Evolutionary conservation across 2,113 vertebrate species (phyloP), one percentile per base, ranked within the genome.

Genomic region (Myrmecophaga tridactyla): DNA sequence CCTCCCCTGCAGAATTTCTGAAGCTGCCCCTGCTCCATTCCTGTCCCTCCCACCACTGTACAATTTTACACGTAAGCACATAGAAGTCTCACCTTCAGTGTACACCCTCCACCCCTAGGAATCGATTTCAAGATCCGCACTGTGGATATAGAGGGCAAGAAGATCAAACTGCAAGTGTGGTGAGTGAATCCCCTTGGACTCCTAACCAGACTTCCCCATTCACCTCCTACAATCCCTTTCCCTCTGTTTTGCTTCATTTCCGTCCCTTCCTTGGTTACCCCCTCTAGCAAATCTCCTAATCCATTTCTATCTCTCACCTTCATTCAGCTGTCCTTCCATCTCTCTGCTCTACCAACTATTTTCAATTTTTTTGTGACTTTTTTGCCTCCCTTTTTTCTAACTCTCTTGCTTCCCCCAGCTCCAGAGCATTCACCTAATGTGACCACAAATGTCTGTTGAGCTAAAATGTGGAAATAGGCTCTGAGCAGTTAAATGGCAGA

Each of bases 51-150:
- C 12, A 15, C n/a, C 18, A 12, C 48, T n/a, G n/a, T n/a, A 41
- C 39, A n/a, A 43, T 70, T 62, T 23, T 46, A 39, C 51, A 6
- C 6, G 13, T 39, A 17, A 31, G 15, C 75, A 51, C 0, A 3
- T 7, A 13, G 4, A 0, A 2, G 20, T 75, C 58, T 89, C 82
- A 7, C 12, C n/a, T 36, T 83, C 67, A 80, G 1, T 46, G 48
- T 34, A 3, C 69, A 4, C 46, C 46, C 91, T 29, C 29, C 69
- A n/a, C 63, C 25, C 78, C 82, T 94, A 99, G 99, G 99, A 75
- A 99, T 99, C 1, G 99, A 99, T 96, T 99, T 99, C 97, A 99
- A 99, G 98, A 99, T 99, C 80, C 99, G 99, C 90, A 99, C 99
- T 0, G 98, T 99, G 92, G 99, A 99, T 0, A 98, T 99, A 25